phyloP scores from a whole-genome alignment of 2,888 invertebrate species.

The Parascotia fuliginaria region DNA sequence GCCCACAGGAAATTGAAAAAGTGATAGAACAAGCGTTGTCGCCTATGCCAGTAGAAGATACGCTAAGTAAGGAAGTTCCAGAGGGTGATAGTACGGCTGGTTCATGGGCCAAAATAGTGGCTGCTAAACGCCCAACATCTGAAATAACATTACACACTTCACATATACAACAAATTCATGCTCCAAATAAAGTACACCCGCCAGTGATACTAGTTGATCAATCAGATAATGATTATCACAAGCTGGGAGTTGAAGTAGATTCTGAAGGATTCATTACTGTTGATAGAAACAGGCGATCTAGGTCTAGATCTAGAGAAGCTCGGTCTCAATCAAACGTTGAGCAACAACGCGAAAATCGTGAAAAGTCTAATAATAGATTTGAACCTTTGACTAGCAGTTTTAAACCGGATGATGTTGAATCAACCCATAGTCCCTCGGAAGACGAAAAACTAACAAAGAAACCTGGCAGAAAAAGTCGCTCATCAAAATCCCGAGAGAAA shows the following conservation, averaged over 20 bases:
- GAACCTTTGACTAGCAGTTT: slow-evolving; percentile 62
- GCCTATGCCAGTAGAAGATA: background rate
- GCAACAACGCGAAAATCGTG: slow-evolving; percentile 51
- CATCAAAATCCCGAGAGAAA: slow-evolving; percentile 74
- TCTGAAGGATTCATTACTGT: slow-evolving; percentile 81
- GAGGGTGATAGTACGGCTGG: slow-evolving; percentile 44
- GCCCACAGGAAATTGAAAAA: slow-evolving; percentile 12
- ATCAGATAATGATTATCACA: slow-evolving; percentile 54
- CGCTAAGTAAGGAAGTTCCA: slow-evolving; percentile 21
- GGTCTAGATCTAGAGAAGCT: slow-evolving; percentile 82
- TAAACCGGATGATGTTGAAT: slow-evolving; percentile 54
- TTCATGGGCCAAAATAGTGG: slow-evolving; percentile 79
- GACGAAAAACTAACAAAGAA: slow-evolving; percentile 54
- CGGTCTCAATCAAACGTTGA: slow-evolving; percentile 59
- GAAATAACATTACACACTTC: slow-evolving; percentile 55
- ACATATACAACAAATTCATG: slow-evolving; percentile 20
- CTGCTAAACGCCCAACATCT: slow-evolving; percentile 63
- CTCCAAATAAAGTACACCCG: slow-evolving; percentile 41
- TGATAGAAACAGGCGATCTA: slow-evolving; percentile 77
- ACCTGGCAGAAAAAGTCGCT: slow-evolving; percentile 57
- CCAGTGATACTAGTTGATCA: slow-evolving; percentile 74
- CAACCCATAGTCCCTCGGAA: slow-evolving; percentile 44
- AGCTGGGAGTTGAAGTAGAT: slow-evolving; percentile 61
- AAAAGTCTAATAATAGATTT: slow-evolving; percentile 70
- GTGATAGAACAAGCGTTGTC: background rate